A percentile compares a stretch with the other conserved stretches of the same genome.
phyloP scores from a whole-genome alignment of 2,888 invertebrate species.

The Merodon equestris region DNA sequence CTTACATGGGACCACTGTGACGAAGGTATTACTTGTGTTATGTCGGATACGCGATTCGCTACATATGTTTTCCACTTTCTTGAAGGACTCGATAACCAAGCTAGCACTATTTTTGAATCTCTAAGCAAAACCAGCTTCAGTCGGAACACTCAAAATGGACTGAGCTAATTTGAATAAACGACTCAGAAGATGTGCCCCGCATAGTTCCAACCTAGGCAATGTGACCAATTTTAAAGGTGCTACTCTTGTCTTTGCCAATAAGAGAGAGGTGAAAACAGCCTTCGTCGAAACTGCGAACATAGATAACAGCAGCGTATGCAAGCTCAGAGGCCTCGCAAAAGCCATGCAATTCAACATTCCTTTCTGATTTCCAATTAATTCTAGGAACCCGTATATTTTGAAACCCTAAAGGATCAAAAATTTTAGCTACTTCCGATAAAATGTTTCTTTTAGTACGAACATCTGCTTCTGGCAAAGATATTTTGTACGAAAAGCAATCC shows the following conservation, averaged over 20 bases:
- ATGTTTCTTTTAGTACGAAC: too few relatives aligned
- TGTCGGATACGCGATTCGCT: conserved; percentile 16
- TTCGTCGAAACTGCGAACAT: not conserved
- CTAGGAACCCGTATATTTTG: too few relatives aligned
- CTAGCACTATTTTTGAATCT: conserved; percentile 2
- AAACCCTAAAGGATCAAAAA: too few relatives aligned
- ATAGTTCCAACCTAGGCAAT: conserved; percentile 60
- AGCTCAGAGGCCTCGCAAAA: not conserved
- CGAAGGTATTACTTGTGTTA: conserved; percentile 15
- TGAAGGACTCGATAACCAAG: conserved; percentile 47
- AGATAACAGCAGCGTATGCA: not conserved
- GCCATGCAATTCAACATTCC: not conserved
- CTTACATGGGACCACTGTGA: conserved; percentile 62
- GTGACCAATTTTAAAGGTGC: not conserved
- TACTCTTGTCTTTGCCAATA: not conserved
- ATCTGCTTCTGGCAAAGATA: too few relatives aligned
- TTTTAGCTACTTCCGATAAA: too few relatives aligned
- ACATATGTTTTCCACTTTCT: conserved; percentile 59
- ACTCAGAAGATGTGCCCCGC: conserved; percentile 27
- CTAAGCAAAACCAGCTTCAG: not conserved
- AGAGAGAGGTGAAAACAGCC: not conserved
- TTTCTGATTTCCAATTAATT: not conserved
- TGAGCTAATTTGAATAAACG: not conserved
- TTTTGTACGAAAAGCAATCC: too few relatives aligned
- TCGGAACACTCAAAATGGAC: not conserved